phyloP scores from a whole-genome alignment of 1,140 invertebrate species.

The Pogonomyrmex barbatus region DNA sequence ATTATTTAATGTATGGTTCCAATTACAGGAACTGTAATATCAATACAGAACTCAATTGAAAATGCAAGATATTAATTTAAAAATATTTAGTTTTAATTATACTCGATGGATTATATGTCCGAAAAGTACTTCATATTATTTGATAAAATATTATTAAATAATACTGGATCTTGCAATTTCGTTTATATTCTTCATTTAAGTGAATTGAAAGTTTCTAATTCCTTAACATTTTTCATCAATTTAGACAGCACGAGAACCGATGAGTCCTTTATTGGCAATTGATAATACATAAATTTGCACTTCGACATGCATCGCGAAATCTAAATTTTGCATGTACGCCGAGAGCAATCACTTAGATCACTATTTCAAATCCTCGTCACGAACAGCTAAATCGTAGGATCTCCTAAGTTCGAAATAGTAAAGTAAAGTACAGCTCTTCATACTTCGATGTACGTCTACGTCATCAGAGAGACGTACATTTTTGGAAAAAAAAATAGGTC shows the following conservation, averaged over 20 bases:
- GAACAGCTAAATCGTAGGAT: conserved; percentile 53
- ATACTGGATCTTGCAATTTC: conserved; percentile 15
- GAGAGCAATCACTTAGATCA: conserved; percentile 69
- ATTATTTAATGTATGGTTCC: not conserved
- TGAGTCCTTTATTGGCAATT: not conserved
- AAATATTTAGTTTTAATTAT: not conserved
- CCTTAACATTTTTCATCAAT: conserved; percentile 7
- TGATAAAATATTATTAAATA: not conserved
- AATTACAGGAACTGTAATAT: no score
- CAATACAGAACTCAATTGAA: not conserved
- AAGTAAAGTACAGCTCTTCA: conserved; percentile 31
- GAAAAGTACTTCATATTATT: not conserved
- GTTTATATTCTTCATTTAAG: not conserved
- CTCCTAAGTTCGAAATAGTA: conserved; percentile 40
- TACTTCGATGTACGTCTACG: not conserved
- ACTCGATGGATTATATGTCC: not conserved
- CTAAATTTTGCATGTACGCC: conserved; percentile 56
- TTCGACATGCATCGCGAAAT: not conserved
- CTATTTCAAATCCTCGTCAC: conserved; percentile 64
- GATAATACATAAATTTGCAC: conserved; percentile 16
- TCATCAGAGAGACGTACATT: conserved; percentile 21
- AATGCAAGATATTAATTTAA: conserved; percentile 30
- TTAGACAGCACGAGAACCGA: not conserved
- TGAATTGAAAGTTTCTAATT: not conserved
- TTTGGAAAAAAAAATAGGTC: not conserved